Evolutionary conservation across 1,140 invertebrate species (phyloP), one percentile per base, ranked within the genome.

Genomic region (Drosophila oshimai): DNA sequence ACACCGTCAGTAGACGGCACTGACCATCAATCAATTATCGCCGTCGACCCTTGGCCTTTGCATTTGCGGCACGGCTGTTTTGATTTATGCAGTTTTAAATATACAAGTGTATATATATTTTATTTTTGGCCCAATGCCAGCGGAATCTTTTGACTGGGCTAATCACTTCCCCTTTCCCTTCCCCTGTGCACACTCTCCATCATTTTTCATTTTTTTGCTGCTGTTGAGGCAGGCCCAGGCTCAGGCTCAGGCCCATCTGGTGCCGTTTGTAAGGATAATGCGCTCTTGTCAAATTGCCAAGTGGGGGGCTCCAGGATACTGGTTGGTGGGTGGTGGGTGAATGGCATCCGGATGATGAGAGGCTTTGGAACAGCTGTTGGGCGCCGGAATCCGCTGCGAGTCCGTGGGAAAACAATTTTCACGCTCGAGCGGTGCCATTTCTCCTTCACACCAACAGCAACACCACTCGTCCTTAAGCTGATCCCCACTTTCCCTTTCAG

Each of bases 21-120:
- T 24, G 60, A 31, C 45, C 62, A 65, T 65, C 44, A 46, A 64
- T 64, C 60, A 65, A 49, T 65, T 65, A 65, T 28, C 34, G 18
- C 1, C 57, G 7, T 4, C 18, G 13, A 65, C 58, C 61, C 65
- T 47, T 65, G 61, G 24, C 46, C 46, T 42, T 58, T 68, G n/a
- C n/a, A n/a, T n/a, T n/a, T n/a, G n/a, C 31, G 34, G 18, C 36
- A 6, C 28, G 15, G 26, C 34, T 83, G 61, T 49, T 74, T 80
- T 80, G 80, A 86, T 86, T 86, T 86, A 86, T 86, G 53, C 57
- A 61, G 10, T 76, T 86, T 86, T 80, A 86, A 86, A 87, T 74
- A 51, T 69, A 57, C 33, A 18, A 22, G 15, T 70, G 50, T 39
- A 51, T 41, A 57, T 34, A 51, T 72, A 46, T 67, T 77, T 78